Evolutionary conservation across 2,113 vertebrate genomes (phyloP), one percentile per base, ranked within the genome.

Genomic region (Coregonus clupeaformis): DNA sequence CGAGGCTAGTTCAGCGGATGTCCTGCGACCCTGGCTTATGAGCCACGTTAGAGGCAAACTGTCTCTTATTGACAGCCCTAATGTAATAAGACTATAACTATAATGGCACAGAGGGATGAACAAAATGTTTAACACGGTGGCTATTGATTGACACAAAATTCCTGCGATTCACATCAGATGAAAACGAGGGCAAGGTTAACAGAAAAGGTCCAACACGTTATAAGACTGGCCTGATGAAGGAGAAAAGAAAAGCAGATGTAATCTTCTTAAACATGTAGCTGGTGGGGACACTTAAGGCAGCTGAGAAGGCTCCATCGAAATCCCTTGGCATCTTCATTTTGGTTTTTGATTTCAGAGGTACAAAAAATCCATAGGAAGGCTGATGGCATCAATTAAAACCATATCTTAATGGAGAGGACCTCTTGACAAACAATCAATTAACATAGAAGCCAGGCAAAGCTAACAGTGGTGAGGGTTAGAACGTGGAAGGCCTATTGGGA

Each of bases 281-380:
- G 20, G 30, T 36, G 18, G 6, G 12, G 64, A 18, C 42, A 68
- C 32, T n/a, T 68, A 42, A 68, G 67, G 36, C 29, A 16, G 67
- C 3, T 14, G 67, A 67, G 16, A 24, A 68, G 67, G 30, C 65
- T 16, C 42, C n/a, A 20, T 47, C 13, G 67, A 30, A n/a, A 65
- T 71, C 70, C 60, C 59, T 3, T 42, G 59, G 60, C 42, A 66
- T 71, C 18, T 52, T 70, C 14, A 36, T 68, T 71, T 66, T 77
- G 75, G 75, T 60, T 22, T 66, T 77, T 65, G 14, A 60, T 71
- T 77, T 64, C 59, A 62, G 45, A 11, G 65, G 29, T 32, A 55
- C 32, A 65, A 30, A 69, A 49, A 71, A 52, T 76, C 45, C 45
- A 24, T 47, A 20, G 57, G 68, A 25, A 64, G 45, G 68, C n/a